Base-by-base conservation (phyloP, 2,888 invertebrate genomes). In the Petrolisthes manimaculis region DNA sequence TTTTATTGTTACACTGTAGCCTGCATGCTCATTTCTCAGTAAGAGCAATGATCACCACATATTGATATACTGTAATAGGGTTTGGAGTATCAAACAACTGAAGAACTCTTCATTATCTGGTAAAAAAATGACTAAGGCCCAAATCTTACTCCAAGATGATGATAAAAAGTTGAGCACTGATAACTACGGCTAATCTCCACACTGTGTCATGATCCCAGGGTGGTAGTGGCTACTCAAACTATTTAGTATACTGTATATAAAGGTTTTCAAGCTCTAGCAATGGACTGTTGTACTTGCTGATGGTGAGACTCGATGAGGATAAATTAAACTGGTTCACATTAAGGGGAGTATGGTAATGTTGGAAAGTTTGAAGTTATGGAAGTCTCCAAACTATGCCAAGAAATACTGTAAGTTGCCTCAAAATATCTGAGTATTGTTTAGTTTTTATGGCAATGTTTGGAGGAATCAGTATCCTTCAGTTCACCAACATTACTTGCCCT, bases 231-330 rank as follows among this genome's bases (percentile, higher is more conserved):
- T 56, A 37, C 84, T 53, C 77, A 84, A 37, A 77, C 77, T 84
- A 77, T 53, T 77, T 84, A 18, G 67, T 61, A 18, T 61, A 61
- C 9, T 14, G 69, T 56, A 79, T 67, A 61, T 85, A 85, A 85
- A 71, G 71, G 71, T 71, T 71, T 67, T 85, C 54, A 85, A 85
- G 85, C 85, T 85, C 85, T 85, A 85, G 79, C 79, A 85, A 79
- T 85, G 79, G 85, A 85, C 85, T 79, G 78, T 85, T 85, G 79
- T 85, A 85, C 85, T 85, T 78, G 79, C 85, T 85, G 85, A 18
- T 85, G 79, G 85, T 85, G 79, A 85, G 85, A 54, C 69, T 24
- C 12, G 80, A 21, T 71, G 75, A 24, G 75, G 83, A 54, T 37
- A 75, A 74, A 75, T 55, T 24, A 4, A 55, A 55, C 54, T 79